phyloP scores from a whole-genome alignment of 2,113 vertebrate species.

The Sturnus vulgaris region DNA sequence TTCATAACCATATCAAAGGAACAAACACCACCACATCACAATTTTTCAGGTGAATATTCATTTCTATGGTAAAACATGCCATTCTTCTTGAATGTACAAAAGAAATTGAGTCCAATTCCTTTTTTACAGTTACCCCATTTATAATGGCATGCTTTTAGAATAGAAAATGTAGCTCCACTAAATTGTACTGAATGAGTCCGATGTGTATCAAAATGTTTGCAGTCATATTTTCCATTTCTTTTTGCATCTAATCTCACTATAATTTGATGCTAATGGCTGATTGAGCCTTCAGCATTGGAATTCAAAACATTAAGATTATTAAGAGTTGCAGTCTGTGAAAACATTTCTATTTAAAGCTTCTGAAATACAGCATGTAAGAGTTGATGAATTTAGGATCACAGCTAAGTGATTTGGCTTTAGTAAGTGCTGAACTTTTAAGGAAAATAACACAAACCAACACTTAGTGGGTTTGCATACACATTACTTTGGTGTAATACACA shows the following conservation, averaged over 20 bases:
- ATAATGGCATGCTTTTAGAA: background rate
- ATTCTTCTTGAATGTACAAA: background rate
- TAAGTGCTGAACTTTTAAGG: background rate
- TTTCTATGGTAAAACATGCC: background rate
- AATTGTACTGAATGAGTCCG: background rate
- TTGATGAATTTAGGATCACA: background rate
- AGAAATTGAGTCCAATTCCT: background rate
- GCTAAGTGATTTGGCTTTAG: background rate
- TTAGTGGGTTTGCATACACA: background rate
- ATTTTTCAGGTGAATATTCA: background rate
- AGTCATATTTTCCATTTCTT: conserved; percentile 21
- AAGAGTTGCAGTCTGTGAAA: background rate
- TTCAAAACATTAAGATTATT: conserved; percentile 1
- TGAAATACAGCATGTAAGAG: background rate
- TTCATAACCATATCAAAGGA: background rate
- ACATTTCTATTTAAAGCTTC: conserved; percentile 22
- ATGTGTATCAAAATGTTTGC: background rate
- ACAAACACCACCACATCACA: background rate
- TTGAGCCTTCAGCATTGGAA: background rate
- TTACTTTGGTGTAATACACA: background rate
- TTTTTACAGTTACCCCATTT: background rate
- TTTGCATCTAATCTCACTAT: background rate
- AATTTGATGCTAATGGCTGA: conserved; percentile 18
- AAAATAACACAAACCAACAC: background rate
- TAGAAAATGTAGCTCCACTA: background rate